Conservation (phyloP, 2,888 invertebrate species). For the Argyresthia albistria region DNA sequence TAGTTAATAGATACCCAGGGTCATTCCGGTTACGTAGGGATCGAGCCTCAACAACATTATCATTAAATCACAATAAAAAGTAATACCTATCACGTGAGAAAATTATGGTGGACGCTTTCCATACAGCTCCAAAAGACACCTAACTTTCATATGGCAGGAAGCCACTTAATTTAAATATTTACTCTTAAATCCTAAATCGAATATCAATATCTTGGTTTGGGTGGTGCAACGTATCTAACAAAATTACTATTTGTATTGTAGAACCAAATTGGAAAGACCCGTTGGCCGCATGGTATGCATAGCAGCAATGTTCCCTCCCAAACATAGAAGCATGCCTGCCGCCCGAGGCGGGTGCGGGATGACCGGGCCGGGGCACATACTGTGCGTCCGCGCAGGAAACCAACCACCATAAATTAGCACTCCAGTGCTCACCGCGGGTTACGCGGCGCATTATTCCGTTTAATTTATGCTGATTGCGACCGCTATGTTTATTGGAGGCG, state of each 20-base stretch:
- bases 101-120: too few species aligned
- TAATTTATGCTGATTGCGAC: constrained; percentile 14
- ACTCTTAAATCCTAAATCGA: too few species aligned
- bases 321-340: neutral
- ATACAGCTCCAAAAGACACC: too few species aligned
- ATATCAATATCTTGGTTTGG: too few species aligned
- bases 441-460: constrained; percentile 3
- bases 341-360: neutral
- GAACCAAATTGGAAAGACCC: neutral
- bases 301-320: neutral
- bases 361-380: neutral
- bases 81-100: neutral
- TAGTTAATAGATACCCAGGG: constrained; percentile 6
- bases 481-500: constrained; percentile 1
- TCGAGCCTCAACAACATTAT: neutral
- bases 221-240: too few species aligned
- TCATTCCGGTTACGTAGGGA: neutral
- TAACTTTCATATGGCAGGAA: too few species aligned
- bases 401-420: constrained; percentile 23
- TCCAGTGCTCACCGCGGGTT: constrained; percentile 5
- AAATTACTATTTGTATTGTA: too few species aligned
- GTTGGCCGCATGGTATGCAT: neutral
- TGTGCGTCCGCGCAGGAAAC: constrained; percentile 16
- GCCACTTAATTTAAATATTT: too few species aligned
- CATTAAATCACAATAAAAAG: neutral